Evolutionary conservation across 2,797 vertebrate species (phyloP).

Genomic region (Pristis pectinata): DNA sequence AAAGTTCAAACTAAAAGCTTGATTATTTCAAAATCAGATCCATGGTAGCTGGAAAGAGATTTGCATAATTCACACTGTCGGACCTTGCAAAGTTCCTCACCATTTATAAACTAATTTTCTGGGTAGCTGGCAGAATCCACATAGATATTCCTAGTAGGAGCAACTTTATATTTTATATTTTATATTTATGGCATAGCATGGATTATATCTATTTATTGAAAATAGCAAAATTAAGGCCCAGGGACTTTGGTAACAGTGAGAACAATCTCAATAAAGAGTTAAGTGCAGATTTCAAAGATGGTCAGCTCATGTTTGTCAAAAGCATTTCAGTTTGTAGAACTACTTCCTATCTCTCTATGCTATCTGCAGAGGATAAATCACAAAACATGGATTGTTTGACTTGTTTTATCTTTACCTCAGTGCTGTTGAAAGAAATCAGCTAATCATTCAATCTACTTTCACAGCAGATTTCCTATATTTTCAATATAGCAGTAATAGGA

Average conservation of each 20-base stretch:
- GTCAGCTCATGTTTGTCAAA: neutral
- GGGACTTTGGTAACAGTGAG: neutral
- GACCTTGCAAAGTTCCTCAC: neutral
- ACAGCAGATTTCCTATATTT: conserved; percentile 51
- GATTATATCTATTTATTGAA: neutral
- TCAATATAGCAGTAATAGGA: conserved; percentile 49
- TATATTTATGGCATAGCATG: neutral
- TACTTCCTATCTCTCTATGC: conserved; percentile 37
- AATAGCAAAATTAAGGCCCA: neutral
- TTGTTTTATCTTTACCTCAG: conserved; percentile 43
- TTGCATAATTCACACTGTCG: too few relatives aligned
- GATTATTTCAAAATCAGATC: neutral
- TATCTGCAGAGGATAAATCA: conserved; percentile 40
- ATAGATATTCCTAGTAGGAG: neutral
- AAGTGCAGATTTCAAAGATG: neutral
- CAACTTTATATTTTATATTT: too few relatives aligned
- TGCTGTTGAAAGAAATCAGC: conserved; percentile 41
- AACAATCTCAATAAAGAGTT: conserved; percentile 3
- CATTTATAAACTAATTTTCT: neutral
- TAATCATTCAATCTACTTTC: conserved; percentile 50
- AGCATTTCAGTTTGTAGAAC: conserved; percentile 38
- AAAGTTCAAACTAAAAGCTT: neutral
- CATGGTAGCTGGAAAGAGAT: neutral
- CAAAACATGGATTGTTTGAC: conserved; percentile 40
- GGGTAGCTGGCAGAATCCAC: neutral